Evolutionary conservation across 2,113 vertebrate genomes (phyloP).

Genomic region (Eulemur rufifrons): DNA sequence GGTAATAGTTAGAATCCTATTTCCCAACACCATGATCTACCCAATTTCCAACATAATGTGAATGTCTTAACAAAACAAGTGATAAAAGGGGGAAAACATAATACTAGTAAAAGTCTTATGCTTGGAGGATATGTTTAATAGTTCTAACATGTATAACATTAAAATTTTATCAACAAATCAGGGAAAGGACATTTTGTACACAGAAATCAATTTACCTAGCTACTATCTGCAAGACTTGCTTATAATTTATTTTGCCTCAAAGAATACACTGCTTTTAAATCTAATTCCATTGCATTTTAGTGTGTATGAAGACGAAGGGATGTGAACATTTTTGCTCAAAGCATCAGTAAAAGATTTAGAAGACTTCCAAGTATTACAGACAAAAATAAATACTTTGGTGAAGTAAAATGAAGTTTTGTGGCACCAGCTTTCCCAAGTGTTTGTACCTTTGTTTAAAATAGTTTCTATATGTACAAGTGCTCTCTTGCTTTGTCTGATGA

Average conservation of each 20-base stretch:
- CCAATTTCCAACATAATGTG: slow-evolving; percentile 48
- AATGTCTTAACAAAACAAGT: slow-evolving; percentile 70
- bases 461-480: background rate
- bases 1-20: slow-evolving; percentile 32
- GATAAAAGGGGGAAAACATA: slow-evolving; percentile 41
- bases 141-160: slow-evolving; percentile 80
- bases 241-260: slow-evolving; percentile 81
- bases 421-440: background rate
- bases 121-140: slow-evolving; percentile 76
- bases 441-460: background rate
- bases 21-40: slow-evolving; percentile 48
- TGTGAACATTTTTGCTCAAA: slow-evolving; percentile 56
- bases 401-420: slow-evolving; percentile 54
- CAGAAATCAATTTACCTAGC: slow-evolving; percentile 83
- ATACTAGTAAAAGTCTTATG: slow-evolving; percentile 51
- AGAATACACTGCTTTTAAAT: slow-evolving; percentile 80
- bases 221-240: slow-evolving; percentile 70
- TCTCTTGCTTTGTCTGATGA: background rate
- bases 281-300: slow-evolving; percentile 71
- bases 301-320: slow-evolving; percentile 45
- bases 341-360: slow-evolving; percentile 50
- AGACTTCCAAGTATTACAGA: slow-evolving; percentile 23
- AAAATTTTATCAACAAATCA: slow-evolving; percentile 83
- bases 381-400: slow-evolving; percentile 29
- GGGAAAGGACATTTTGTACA: slow-evolving; percentile 77